Percentiles rank a stretch among this genome's conserved stretches.
These are phyloP conservation scores for Oreonectes daqikongensis DNA, from an alignment of 2,797 vertebrate genomes.

Conservation along the genomic window DNA sequence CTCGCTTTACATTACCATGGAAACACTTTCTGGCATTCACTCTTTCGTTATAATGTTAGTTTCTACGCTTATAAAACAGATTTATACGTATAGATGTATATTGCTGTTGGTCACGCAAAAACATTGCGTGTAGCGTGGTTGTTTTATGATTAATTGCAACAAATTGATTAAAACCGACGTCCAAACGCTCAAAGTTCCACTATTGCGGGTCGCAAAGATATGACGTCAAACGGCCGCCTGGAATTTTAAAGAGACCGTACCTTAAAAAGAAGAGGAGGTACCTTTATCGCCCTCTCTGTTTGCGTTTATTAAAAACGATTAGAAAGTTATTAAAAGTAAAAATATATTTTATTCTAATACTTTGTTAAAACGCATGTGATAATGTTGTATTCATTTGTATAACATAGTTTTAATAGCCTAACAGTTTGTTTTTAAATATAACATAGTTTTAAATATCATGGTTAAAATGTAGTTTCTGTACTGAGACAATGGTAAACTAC, in stretches of 20 bases:
- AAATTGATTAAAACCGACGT: neutral
- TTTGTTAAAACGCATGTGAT: too few relatives aligned
- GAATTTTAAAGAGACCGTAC: conserved; percentile 8
- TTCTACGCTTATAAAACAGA: neutral
- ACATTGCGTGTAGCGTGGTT: neutral
- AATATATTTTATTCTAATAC: too few relatives aligned
- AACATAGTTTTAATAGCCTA: too few relatives aligned
- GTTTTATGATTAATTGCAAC: neutral
- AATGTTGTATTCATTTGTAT: too few relatives aligned
- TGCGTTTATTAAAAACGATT: too few relatives aligned
- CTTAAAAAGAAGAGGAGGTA: too few relatives aligned
- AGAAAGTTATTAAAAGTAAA: too few relatives aligned
- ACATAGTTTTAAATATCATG: too few relatives aligned
- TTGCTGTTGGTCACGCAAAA: neutral
- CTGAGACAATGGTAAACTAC: too few relatives aligned
- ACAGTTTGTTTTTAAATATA: too few relatives aligned
- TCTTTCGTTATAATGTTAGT: neutral
- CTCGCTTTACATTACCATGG: neutral
- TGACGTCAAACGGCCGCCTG: conserved; percentile 2
- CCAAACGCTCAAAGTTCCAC: neutral
- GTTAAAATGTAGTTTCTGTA: too few relatives aligned
- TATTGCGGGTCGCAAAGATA: neutral
- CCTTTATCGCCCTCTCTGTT: too few relatives aligned
- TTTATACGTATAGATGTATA: neutral
- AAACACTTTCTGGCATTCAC: neutral